These are phyloP conservation scores for Camponotus floridanus DNA, from an alignment of 1,140 invertebrate species.

Conservation along the genomic window DNA sequence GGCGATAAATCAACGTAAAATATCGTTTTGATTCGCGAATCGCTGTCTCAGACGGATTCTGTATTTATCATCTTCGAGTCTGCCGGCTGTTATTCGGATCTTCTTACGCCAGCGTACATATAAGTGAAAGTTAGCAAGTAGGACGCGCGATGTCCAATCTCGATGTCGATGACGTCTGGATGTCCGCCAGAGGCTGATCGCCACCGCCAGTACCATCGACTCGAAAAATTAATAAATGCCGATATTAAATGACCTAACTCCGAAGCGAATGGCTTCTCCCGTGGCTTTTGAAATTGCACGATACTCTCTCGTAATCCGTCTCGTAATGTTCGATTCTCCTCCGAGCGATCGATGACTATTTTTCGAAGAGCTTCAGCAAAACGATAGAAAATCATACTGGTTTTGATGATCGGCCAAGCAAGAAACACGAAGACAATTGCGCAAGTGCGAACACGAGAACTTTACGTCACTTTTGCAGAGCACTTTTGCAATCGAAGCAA, in stretches of 20 bases:
- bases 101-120: conserved; percentile 82
- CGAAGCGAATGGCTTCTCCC: not conserved
- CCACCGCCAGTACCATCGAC: conserved; percentile 33
- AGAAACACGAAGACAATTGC: conserved; percentile 48
- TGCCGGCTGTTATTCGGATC: conserved; percentile 76
- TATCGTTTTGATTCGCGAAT: conserved; percentile 47
- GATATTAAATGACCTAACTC: not conserved
- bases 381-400: conserved; percentile 8
- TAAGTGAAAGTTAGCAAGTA: conserved; percentile 86
- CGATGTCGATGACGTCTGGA: conserved; percentile 75
- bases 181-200: conserved; percentile 82
- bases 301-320: not conserved
- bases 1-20: conserved; percentile 44
- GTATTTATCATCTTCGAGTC: conserved; percentile 62
- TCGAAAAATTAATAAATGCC: conserved; percentile 57
- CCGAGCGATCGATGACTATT: conserved; percentile 7
- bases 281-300: conserved; percentile 53
- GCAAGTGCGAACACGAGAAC: conserved; percentile 65
- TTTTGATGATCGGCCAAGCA: conserved; percentile 40
- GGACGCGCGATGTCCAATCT: conserved; percentile 81
- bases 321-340: conserved; percentile 9
- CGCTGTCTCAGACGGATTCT: conserved; percentile 40
- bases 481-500: conserved; percentile 70
- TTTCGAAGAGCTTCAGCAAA: not conserved
- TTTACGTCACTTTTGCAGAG: conserved; percentile 53